Evolutionary conservation across 2,113 vertebrate genomes (phyloP), one percentile per base, ranked within the genome.

Genomic region (Clupea harengus): DNA sequence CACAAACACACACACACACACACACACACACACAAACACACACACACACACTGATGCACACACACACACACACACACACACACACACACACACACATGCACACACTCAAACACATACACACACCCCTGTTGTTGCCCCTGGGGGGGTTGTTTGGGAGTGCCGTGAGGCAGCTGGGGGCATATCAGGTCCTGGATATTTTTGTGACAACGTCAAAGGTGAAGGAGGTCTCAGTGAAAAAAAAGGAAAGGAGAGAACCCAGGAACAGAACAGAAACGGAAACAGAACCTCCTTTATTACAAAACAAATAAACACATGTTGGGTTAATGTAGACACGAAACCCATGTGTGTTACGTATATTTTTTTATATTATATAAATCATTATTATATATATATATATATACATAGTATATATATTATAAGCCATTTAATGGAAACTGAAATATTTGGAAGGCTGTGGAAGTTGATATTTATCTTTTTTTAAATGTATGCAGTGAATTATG

Each of bases 91-190:
- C 80, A 82, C 45, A 25, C 25, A 72, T 8, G 57, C 39, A 44
- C n/a, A 84, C 85, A 82, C 54, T 22, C 54, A 22, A 20, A 60
- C 57, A n/a, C 57, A 60, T 22, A 60, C 57, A 64, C 20, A n/a
- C 5, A 64, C 9, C 64, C 25, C 64, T 72, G n/a, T 25, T 28
- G n/a, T 72, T 25, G n/a, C 7, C 64, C 64, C n/a, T 11, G 64
- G 22, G 64, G 64, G 64, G 25, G 22, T 72, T 72, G 22, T 72
- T 72, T 72, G 22, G 64, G 8, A 72, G 64, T 28, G 64, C 64
- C 25, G 1, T 2, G 11, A 25, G 64, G 64, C 25, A 32, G 64
- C 64, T 72, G 22, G 25, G 64, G 10, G 64, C 64, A 11, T 25
- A 22, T 64, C 22, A 13, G 64, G n/a, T 72, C 25, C 8, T 13